These are phyloP conservation scores for Leptatherina wallacei DNA, from an alignment of 2,797 vertebrate genomes.

Conservation along the genomic window DNA sequence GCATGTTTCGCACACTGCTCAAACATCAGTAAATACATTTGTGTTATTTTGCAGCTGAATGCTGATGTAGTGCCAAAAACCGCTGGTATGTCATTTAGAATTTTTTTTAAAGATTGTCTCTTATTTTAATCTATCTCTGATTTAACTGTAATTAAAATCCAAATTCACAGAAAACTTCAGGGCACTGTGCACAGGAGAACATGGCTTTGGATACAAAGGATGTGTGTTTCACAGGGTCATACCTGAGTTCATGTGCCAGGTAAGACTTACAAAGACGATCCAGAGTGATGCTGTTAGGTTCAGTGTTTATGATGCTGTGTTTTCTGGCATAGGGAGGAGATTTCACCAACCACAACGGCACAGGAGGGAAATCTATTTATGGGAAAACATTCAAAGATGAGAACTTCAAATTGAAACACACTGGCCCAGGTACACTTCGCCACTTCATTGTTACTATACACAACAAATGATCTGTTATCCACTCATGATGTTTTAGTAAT, in stretches of 20 bases:
- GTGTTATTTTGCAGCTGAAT: constrained; percentile 84
- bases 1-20: neutral
- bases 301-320: neutral
- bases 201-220: constrained; percentile 94
- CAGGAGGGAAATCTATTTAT: constrained; percentile 96
- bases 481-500: neutral
- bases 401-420: constrained; percentile 93
- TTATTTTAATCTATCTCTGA: neutral
- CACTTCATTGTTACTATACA: neutral
- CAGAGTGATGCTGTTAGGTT: neutral
- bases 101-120: neutral
- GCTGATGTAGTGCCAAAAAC: constrained; percentile 94
- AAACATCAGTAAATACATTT: neutral
- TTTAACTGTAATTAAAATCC: neutral
- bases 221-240: constrained; percentile 95
- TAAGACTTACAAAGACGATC: constrained; percentile 53
- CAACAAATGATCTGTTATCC: neutral
- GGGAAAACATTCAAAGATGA: constrained; percentile 93
- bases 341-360: constrained; percentile 94
- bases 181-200: constrained; percentile 91
- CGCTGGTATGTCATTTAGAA: constrained; percentile 82
- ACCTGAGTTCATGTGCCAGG: constrained; percentile 98
- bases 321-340: constrained; percentile 88
- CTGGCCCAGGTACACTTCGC: constrained; percentile 84
- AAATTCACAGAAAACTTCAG: constrained; percentile 89